Conservation (phyloP, 1,140 invertebrate species). For the Sinonovacula constricta region DNA sequence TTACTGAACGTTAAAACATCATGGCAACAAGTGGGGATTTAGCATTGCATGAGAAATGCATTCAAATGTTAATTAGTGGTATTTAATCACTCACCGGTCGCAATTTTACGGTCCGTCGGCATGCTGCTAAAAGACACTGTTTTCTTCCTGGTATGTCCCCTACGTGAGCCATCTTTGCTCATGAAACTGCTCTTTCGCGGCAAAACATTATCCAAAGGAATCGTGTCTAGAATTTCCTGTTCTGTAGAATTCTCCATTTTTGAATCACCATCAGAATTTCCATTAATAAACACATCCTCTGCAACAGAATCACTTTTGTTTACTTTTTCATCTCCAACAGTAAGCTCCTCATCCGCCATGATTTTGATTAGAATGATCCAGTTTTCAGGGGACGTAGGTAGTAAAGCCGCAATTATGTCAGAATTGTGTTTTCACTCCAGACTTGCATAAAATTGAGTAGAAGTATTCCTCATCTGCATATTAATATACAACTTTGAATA, state of each 20-base stretch:
- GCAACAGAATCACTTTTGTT: constrained; percentile 56
- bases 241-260: constrained; percentile 51
- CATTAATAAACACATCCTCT: constrained; percentile 70
- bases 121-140: constrained; percentile 77
- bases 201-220: constrained; percentile 57
- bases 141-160: constrained; percentile 72
- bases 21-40: no score
- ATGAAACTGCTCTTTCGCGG: constrained; percentile 70
- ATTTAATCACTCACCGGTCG: constrained; percentile 76
- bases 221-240: constrained; percentile 56
- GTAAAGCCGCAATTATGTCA: no score
- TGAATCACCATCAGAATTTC: constrained; percentile 59
- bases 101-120: constrained; percentile 78
- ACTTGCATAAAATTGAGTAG: no score
- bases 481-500: no score
- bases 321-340: constrained; percentile 49
- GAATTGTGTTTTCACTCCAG: no score
- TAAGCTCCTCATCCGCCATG: constrained; percentile 71
- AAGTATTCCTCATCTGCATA: no score
- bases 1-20: no score
- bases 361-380: constrained; percentile 45
- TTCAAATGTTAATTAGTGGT: no score
- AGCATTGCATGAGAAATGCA: no score
- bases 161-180: constrained; percentile 65
- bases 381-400: constrained; percentile 24